Conservation (phyloP, 2,888 invertebrate genomes). For the Lasioglossum lativentre region DNA sequence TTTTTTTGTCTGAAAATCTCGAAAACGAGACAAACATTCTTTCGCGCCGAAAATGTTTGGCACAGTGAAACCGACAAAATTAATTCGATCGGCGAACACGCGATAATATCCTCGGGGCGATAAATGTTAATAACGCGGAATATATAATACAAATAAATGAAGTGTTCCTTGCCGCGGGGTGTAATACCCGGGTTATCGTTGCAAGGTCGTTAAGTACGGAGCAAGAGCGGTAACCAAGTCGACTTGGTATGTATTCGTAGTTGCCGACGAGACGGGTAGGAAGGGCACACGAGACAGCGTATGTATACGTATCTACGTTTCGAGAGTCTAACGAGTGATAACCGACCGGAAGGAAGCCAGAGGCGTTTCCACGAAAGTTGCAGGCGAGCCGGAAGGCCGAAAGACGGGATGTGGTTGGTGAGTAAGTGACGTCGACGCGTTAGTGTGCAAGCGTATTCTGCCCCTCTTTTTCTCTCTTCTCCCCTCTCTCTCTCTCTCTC, state of each 20-base stretch:
- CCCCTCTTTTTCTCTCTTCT: slow-evolving; percentile 35
- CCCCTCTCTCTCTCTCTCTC: slow-evolving; percentile 10
- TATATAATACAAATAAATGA: not conserved
- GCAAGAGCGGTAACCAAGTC: not conserved
- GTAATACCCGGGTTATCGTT: not conserved
- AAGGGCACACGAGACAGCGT: slow-evolving; percentile 50
- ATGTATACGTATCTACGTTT: slow-evolving; percentile 50
- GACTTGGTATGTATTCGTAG: not conserved
- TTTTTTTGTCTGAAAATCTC: not conserved
- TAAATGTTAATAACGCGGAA: not conserved
- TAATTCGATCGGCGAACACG: not conserved
- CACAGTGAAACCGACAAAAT: too few species aligned
- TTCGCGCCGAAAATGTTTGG: not conserved
- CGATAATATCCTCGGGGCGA: not conserved
- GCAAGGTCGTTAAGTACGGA: not conserved
- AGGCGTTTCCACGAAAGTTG: slow-evolving; percentile 78
- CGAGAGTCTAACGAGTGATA: slow-evolving; percentile 75
- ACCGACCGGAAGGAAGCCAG: slow-evolving; percentile 82
- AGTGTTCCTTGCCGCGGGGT: not conserved
- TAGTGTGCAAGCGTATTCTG: slow-evolving; percentile 42
- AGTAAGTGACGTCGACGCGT: slow-evolving; percentile 59
- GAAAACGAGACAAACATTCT: not conserved
- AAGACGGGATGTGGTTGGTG: slow-evolving; percentile 77
- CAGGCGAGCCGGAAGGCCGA: slow-evolving; percentile 74
- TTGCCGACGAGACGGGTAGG: not conserved